Evolutionary conservation across 2,888 invertebrate species (phyloP).

Genomic region (Drosophila paranaensis): DNA sequence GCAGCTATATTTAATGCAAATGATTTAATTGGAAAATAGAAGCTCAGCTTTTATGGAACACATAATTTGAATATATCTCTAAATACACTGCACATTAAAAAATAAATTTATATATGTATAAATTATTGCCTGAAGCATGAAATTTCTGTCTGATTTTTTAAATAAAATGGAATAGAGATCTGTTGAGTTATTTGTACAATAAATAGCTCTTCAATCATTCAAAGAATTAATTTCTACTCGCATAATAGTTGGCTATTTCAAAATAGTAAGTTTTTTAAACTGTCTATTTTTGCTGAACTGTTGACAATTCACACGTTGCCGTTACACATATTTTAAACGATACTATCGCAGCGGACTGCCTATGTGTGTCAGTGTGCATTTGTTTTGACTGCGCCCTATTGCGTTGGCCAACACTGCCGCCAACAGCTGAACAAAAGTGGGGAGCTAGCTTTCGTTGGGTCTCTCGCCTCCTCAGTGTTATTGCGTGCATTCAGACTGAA

Average conservation of each 20-base stretch:
- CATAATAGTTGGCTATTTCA: background rate
- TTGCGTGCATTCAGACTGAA: conserved; percentile 49
- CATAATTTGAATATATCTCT: background rate
- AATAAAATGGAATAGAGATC: background rate
- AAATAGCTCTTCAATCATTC: background rate
- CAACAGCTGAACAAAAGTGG: conserved; percentile 52
- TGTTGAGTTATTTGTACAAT: too few species aligned
- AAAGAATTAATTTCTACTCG: background rate
- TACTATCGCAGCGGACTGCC: conserved; percentile 27
- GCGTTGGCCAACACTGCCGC: conserved; percentile 50
- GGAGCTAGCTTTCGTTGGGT: conserved; percentile 15
- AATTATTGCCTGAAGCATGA: background rate
- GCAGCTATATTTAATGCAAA: conserved; percentile 18
- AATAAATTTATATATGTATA: background rate
- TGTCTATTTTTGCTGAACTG: background rate
- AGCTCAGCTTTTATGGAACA: background rate
- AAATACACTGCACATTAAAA: background rate
- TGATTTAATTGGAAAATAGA: conserved; percentile 2
- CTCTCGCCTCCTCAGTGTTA: conserved; percentile 40
- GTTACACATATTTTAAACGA: conserved; percentile 17
- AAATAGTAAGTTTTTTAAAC: background rate
- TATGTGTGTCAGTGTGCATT: conserved; percentile 32
- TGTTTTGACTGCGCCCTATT: conserved; percentile 51
- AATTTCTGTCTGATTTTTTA: background rate
- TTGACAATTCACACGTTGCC: conserved; percentile 8